These are phyloP conservation scores for Lynx canadensis DNA, from an alignment of 2,113 vertebrate genomes.

Conservation along the genomic window DNA sequence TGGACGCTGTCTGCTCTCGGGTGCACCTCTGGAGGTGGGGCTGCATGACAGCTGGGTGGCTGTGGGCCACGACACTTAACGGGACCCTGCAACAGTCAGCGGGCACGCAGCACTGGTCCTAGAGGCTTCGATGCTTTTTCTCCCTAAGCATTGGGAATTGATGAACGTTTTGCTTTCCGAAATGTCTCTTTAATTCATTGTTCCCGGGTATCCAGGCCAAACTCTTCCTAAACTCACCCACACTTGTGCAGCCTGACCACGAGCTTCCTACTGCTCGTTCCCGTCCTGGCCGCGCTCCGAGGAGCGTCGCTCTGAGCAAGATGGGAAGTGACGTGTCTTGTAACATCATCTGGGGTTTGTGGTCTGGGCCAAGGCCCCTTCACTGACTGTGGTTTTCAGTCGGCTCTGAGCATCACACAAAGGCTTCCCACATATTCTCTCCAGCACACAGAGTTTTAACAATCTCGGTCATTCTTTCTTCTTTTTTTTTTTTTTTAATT, in stretches of 20 bases:
- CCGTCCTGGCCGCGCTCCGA: neutral
- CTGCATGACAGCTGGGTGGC: rapidly evolving
- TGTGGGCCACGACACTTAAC: rapidly evolving
- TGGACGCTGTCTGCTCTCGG: neutral
- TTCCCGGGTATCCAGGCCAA: neutral
- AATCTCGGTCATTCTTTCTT: neutral
- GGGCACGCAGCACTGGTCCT: too few relatives aligned
- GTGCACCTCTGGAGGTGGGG: rapidly evolving
- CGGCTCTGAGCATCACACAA: neutral
- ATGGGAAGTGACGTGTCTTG: neutral
- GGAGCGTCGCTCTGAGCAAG: neutral
- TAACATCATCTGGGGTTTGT: neutral
- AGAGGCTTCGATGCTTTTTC: neutral
- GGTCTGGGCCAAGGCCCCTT: neutral
- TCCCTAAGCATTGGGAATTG: neutral
- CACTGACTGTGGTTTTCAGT: neutral
- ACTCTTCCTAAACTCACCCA: neutral
- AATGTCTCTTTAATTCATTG: neutral
- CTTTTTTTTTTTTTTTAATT: too few relatives aligned
- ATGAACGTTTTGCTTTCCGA: neutral
- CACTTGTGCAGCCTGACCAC: rapidly evolving
- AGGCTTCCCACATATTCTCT: neutral
- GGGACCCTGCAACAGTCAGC: rapidly evolving
- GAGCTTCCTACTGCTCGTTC: neutral
- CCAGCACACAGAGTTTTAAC: neutral